A percentile compares a stretch with the other conserved stretches of the same genome.
Conservation (phyloP, 1,140 invertebrate genomes). For the Ips typographus region DNA sequence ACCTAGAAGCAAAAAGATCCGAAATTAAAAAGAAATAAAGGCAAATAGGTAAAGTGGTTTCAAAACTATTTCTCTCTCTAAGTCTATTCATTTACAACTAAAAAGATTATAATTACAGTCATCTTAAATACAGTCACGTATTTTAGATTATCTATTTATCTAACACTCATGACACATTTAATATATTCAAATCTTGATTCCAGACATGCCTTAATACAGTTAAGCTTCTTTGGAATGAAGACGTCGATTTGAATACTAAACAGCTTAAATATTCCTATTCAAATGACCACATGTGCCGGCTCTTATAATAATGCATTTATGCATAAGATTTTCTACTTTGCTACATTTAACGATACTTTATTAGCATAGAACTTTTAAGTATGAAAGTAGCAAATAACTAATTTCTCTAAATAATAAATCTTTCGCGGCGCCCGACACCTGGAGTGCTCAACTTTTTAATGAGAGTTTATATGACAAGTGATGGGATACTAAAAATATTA, state of each 20-base stretch:
- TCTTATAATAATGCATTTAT: conserved; percentile 1
- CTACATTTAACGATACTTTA: not conserved
- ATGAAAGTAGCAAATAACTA: not conserved
- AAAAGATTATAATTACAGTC: too few relatives aligned
- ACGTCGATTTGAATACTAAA: conserved; percentile 1
- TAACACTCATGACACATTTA: not conserved
- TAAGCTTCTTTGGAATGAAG: not conserved
- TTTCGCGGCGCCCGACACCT: not conserved
- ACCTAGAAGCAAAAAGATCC: too few relatives aligned
- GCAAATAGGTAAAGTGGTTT: too few relatives aligned
- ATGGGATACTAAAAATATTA: conserved; percentile 4
- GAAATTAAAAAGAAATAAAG: too few relatives aligned
- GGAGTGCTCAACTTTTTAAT: conserved; percentile 11
- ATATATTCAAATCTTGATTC: conserved; percentile 1
- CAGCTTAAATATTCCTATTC: conserved; percentile 3
- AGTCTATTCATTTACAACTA: too few relatives aligned
- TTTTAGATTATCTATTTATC: not conserved
- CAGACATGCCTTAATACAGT: not conserved
- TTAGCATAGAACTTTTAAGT: not conserved
- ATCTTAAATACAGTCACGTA: not conserved
- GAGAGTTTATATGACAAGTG: conserved; percentile 11
- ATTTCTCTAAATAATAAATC: conserved; percentile 1
- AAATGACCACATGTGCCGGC: not conserved
- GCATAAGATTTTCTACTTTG: not conserved
- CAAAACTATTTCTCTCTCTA: too few relatives aligned